These are phyloP conservation scores for Puma concolor DNA, from an alignment of 2,113 vertebrate genomes.

Conservation along the genomic window DNA sequence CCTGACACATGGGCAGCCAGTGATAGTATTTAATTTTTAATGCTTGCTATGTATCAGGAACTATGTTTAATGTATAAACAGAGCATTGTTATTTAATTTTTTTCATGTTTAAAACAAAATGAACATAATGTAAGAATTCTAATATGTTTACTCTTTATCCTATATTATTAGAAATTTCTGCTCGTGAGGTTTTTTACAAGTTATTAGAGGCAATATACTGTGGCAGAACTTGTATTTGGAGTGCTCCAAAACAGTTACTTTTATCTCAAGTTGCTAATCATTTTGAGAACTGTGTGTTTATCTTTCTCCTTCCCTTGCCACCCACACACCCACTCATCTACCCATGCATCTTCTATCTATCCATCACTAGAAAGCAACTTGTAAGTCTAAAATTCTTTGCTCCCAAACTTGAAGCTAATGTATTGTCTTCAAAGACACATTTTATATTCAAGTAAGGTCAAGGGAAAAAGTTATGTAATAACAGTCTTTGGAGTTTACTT, in stretches of 20 bases:
- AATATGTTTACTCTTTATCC: not conserved
- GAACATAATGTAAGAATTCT: constrained; percentile 30
- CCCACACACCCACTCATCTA: not conserved
- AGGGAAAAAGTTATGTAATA: not conserved
- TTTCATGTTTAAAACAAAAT: constrained; percentile 10
- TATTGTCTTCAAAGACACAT: constrained; percentile 42
- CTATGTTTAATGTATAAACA: not conserved
- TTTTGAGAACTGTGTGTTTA: not conserved
- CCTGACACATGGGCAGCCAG: not conserved
- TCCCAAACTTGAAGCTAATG: constrained; percentile 18
- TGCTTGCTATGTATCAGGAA: not conserved
- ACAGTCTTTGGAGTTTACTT: not conserved
- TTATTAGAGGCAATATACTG: not conserved
- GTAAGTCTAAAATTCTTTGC: not conserved
- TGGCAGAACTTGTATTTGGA: not conserved
- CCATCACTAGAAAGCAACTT: not conserved
- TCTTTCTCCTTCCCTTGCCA: not conserved
- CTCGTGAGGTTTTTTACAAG: not conserved
- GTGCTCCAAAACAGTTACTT: not conserved
- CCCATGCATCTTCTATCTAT: not conserved
- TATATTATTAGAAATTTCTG: not conserved
- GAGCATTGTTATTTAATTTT: not conserved
- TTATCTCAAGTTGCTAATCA: not conserved
- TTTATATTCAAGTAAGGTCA: constrained; percentile 26
- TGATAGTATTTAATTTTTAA: not conserved